Conservation (phyloP, 37 sponge, comb jelly and placozoan species). For the Geodia barretti region DNA sequence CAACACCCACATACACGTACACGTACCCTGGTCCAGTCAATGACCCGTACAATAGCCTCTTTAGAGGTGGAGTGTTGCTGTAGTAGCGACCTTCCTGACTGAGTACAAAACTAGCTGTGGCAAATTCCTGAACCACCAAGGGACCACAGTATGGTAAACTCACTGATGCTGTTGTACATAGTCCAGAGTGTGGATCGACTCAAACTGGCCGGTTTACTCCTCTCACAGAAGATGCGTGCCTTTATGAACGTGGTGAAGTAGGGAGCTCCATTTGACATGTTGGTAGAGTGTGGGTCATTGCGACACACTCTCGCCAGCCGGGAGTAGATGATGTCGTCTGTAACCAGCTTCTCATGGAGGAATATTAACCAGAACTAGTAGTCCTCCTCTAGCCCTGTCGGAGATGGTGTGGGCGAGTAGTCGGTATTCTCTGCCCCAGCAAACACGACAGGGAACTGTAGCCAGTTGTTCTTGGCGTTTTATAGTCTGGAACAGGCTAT, state of each 20-base stretch:
- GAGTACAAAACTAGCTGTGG: constrained; percentile 12
- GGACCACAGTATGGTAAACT: not conserved
- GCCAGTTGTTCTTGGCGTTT: constrained; percentile 10
- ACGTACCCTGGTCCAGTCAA: too few relatives aligned
- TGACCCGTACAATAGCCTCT: constrained; percentile 2
- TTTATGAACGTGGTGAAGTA: constrained; percentile 20
- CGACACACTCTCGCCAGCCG: constrained; percentile 20
- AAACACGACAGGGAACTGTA: constrained; percentile 7
- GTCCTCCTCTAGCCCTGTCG: too few relatives aligned
- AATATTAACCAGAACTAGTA: constrained; percentile 23
- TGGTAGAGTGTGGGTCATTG: not conserved
- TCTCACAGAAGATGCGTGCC: constrained; percentile 26
- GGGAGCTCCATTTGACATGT: not conserved
- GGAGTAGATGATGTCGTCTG: not conserved
- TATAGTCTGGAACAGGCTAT: not conserved
- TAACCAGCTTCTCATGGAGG: constrained; percentile 7
- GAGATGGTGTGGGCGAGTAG: not conserved
- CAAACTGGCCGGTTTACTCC: not conserved
- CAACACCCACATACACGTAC: too few relatives aligned
- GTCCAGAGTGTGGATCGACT: not conserved
- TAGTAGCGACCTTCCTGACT: not conserved
- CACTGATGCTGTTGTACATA: constrained; percentile 15
- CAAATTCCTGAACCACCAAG: not conserved
- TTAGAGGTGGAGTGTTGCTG: not conserved
- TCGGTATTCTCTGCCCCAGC: not conserved